Percentiles rank a stretch among this genome's conserved stretches.
These are phyloP conservation scores for Taxidea taxus DNA, from an alignment of 2,113 vertebrate genomes.

Conservation along the genomic window DNA sequence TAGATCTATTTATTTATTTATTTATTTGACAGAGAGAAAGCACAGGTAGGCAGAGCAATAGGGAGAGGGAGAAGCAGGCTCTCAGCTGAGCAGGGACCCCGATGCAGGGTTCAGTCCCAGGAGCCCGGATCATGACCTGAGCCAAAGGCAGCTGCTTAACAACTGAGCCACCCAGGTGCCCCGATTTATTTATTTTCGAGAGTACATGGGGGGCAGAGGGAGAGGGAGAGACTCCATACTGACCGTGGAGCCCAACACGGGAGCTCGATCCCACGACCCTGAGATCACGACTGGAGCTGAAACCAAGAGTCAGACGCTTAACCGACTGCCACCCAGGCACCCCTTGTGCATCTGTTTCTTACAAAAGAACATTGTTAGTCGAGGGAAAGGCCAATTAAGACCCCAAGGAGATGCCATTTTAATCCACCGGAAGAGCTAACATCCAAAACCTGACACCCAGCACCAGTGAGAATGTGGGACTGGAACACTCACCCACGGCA, in stretches of 20 bases:
- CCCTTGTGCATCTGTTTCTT: not conserved
- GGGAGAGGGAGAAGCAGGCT: too few relatives aligned
- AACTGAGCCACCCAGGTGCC: too few relatives aligned
- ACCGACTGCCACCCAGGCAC: not conserved
- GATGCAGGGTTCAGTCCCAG: too few relatives aligned
- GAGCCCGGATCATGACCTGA: too few relatives aligned
- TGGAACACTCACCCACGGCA: accelerated
- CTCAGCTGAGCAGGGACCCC: too few relatives aligned
- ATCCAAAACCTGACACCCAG: not conserved
- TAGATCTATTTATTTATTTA: too few relatives aligned
- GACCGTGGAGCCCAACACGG: not conserved
- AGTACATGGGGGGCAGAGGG: not conserved
- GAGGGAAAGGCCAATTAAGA: not conserved
- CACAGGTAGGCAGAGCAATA: too few relatives aligned
- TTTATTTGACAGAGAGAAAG: too few relatives aligned
- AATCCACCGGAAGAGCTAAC: not conserved
- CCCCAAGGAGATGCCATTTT: not conserved
- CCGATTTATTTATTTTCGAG: not conserved
- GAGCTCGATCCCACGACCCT: not conserved
- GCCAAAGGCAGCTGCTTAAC: too few relatives aligned
- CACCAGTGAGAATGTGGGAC: not conserved
- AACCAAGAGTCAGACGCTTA: not conserved
- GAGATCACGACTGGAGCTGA: not conserved
- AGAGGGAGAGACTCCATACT: not conserved
- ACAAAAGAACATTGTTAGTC: not conserved